Evolutionary conservation across 1,140 invertebrate genomes (phyloP).

Genomic region (Callitettix versicolor): DNA sequence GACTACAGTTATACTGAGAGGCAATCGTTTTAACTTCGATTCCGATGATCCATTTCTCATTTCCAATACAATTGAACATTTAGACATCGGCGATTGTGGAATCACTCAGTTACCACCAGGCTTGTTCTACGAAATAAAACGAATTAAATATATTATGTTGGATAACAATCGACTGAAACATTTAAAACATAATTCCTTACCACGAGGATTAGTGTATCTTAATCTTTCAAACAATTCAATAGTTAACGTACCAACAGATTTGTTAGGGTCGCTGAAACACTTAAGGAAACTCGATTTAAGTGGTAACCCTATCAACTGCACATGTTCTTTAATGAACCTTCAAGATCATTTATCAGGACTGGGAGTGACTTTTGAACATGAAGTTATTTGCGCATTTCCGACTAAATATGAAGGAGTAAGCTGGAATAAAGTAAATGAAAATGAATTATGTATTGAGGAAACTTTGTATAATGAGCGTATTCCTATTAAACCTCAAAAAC

Average conservation of each 20-base stretch:
- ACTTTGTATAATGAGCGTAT: neutral
- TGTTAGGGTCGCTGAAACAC: conserved; percentile 16
- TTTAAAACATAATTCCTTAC: conserved; percentile 21
- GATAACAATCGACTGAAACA: conserved; percentile 22
- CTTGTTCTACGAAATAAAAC: conserved; percentile 17
- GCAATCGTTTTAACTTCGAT: conserved; percentile 20
- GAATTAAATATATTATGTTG: conserved; percentile 18
- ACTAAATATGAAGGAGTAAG: conserved; percentile 16
- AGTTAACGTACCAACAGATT: conserved; percentile 21
- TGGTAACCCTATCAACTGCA: conserved; percentile 26
- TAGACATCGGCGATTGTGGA: conserved; percentile 23
- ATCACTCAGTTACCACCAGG: conserved; percentile 17
- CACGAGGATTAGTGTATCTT: conserved; percentile 20
- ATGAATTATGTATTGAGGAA: conserved; percentile 22
- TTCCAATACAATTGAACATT: conserved; percentile 21
- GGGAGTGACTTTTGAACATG: conserved; percentile 21
- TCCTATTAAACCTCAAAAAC: neutral
- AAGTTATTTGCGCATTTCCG: conserved; percentile 21
- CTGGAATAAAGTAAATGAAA: conserved; percentile 22
- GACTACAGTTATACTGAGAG: conserved; percentile 18
- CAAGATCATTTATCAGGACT: conserved; percentile 24
- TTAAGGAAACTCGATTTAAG: conserved; percentile 22
- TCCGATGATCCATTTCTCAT: conserved; percentile 16
- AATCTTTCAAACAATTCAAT: conserved; percentile 24
- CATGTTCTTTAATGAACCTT: conserved; percentile 23